Base-by-base conservation (phyloP, 1,140 invertebrate genomes). In the Drosophila rufa region DNA sequence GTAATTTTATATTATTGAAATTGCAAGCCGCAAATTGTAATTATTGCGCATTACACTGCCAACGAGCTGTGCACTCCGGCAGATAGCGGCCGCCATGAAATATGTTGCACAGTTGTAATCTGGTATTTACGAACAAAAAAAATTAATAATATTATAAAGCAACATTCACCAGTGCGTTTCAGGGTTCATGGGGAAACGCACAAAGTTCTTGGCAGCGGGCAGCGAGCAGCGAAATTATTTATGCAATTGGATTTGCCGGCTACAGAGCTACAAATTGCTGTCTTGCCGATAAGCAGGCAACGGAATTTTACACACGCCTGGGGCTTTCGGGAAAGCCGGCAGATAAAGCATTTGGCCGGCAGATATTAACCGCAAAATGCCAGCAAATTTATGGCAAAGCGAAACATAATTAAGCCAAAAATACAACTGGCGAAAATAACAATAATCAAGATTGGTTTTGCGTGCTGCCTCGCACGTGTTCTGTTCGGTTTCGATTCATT, bases 1-100 rank as follows among this genome's bases (percentile, higher is more conserved):
- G 84, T 89, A 91, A 91, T 91, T 91, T 91, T 77, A 91, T 91
- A 91, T 91, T 91, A 84, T 84, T 84, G 84, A 91, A 91, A 91
- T 91, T 80, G 82, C 77, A 91, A 56, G 75, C 79, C 89, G 79
- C 80, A 82, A 84, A 91, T 84, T 91, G 83, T 91, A 91, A 91
- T 91, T 91, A 89, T 91, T 78, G 69, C 62, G 77, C 68, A 68
- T 81, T 69, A 66, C 74, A 66, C 51, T 46, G 61, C 56, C 56
- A 48, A 33, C 43, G 25, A 27, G 50, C 55, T 61, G 56, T 61
- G 56, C 75, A 58, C 73, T 48, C 22, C 45, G 51, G 55, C 57
- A 79, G 56, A 53, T 60, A 59, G 55, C 27, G 56, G 14, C 50
- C 46, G 53, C 60, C 65, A 80, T 73, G 68, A 73, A 74, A 85